Evolutionary conservation across 2,797 vertebrate genomes (phyloP), one percentile per base, ranked within the genome.

Genomic region (Helarctos malayanus): DNA sequence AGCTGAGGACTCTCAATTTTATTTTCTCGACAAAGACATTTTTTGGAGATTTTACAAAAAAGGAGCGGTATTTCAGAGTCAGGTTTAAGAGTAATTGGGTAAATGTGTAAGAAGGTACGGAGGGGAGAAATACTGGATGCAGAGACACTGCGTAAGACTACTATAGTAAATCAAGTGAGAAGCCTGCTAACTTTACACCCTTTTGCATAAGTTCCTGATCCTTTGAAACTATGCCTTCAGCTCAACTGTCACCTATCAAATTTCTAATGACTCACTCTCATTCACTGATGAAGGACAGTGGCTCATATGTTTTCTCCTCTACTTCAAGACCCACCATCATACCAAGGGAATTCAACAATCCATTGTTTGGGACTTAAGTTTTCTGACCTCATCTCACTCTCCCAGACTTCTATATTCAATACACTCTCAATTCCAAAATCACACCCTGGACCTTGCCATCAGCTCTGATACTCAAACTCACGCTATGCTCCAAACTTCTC

Each of bases 1-100:
- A 92, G 45, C 12, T 7, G 38, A 93, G 11, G 35, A 54, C 35
- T 93, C 68, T 89, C 32, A 57, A 61, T 29, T 92, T 71, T 57
- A 89, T 61, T 89, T 90, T 78, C 79, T 89, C 52, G 41, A 45
- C 15, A 75, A 80, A 91, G 21, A 2, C 84, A 79, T 25, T 65
- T 92, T 94, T 63, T 75, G 15, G 75, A 95, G 75, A 92, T 86
- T 94, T 85, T 80, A 93, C 0, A 88, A 85, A 80, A 79, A 85
- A 12, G 76, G 52, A 83, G 12, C 54, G 27, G 59, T 6, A 94
- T 68, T 19, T 38, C 21, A 61, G n/a, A 81, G 49, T 84, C 19
- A 78, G 45, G 49, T 87, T 95, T 86, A 82, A 68, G 41, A 41
- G 12, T 73, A 75, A 92, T 32, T 52, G 78, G 35, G 12, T 75